Evolutionary conservation across 2,888 invertebrate species (phyloP), one percentile per base, ranked within the genome.

Genomic region (Lacanobia wlatinum): DNA sequence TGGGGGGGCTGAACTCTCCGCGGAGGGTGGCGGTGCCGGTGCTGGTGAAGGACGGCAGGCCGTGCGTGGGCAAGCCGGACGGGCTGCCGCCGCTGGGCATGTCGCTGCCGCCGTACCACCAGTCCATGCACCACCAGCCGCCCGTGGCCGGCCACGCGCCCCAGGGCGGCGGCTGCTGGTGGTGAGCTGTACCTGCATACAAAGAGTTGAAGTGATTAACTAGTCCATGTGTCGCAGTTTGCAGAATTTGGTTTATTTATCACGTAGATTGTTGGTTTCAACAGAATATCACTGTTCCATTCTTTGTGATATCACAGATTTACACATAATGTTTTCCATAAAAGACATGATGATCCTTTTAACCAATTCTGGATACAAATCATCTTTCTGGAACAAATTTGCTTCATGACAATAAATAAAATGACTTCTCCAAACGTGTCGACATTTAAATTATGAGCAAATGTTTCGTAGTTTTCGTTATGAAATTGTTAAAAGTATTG

Each of bases 11-110:
- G 87, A 98, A 98, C 58, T 98, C 99, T 0, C 99, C 99, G 0
- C 96, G 99, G 43, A 97, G 99, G 28, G 99, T 99, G 0, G 99
- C 99, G 0, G 99, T 99, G 0, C 99, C 99, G 0, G 99, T 99
- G 0, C 94, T 99, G 66, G 99, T 99, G 7, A 97, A 99, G 71
- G 99, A 99, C 88, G 99, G 99, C 0, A 98, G 99, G 90, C 99
- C 99, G 0, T 99, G 99, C 88, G 94, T 98, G 16, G 97, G 97
- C 12, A 96, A 96, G 85, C 94, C 97, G 3, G 97, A 96, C 61
- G 97, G 97, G 0, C 95, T 92, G 52, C 94, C 95, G 1, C 94
- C 95, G 0, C 83, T 95, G 43, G 96, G 97, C 58, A 92, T 96
- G 91, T 88, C 95, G 1, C 83, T 96, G 67, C 96, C 97, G 0